Evolutionary conservation across 1,140 invertebrate species (phyloP).

Genomic region (Holotrichia oblita): DNA sequence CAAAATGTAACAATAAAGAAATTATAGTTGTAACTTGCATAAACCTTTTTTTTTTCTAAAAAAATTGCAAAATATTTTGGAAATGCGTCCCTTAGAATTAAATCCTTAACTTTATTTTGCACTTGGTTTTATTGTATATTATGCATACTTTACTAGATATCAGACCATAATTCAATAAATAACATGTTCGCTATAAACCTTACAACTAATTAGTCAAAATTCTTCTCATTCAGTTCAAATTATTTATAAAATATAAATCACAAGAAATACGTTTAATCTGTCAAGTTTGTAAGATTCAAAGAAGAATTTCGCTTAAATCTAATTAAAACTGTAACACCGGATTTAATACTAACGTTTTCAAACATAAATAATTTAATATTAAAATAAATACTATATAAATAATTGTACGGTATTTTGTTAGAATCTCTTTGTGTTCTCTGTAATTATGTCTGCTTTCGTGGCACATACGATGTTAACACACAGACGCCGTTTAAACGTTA

Average conservation of each 20-base stretch:
- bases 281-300: not conserved
- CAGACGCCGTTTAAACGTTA: not conserved
- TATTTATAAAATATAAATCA: not conserved
- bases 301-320: conserved; percentile 4
- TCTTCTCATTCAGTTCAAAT: not conserved
- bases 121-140: no score
- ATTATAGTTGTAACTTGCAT: no score
- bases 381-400: conserved; percentile 32
- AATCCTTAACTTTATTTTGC: no score
- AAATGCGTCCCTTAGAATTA: no score
- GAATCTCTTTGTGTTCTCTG: not conserved
- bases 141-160: no score
- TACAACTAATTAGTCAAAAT: no score
- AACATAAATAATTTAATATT: conserved; percentile 19
- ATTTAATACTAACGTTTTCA: not conserved
- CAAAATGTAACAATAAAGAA: no score
- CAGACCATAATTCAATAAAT: no score
- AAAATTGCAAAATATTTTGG: no score
- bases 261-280: not conserved
- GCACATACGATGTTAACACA: not conserved
- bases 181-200: no score
- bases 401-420: not conserved
- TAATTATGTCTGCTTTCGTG: not conserved
- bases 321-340: conserved; percentile 33
- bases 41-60: no score